phyloP scores from a whole-genome alignment of 2,888 invertebrate species.

The Clistopyga incitator region DNA sequence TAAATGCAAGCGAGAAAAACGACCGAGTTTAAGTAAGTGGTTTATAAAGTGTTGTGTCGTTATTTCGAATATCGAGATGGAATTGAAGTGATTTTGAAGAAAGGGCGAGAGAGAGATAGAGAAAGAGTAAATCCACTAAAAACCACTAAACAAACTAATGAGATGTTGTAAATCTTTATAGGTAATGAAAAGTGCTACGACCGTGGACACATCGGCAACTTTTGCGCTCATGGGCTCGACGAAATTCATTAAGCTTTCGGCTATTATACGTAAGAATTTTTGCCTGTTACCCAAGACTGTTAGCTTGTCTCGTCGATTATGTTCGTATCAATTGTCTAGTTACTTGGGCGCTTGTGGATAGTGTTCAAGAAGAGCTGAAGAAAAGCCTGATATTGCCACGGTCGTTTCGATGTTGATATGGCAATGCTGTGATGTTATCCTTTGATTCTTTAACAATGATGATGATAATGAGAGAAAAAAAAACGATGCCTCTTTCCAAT shows the following conservation, averaged over 20 bases:
- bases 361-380: neutral
- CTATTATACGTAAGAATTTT: slow-evolving; percentile 26
- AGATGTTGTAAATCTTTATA: slow-evolving; percentile 80
- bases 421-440: slow-evolving; percentile 83
- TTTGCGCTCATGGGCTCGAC: slow-evolving; percentile 2
- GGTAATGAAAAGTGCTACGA: slow-evolving; percentile 78
- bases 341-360: neutral
- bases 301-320: neutral
- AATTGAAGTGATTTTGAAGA: slow-evolving; percentile 74
- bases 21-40: slow-evolving; percentile 18
- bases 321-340: neutral
- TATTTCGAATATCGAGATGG: slow-evolving; percentile 70
- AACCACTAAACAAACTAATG: slow-evolving; percentile 69
- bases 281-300: neutral
- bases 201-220: slow-evolving; percentile 68
- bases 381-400: slow-evolving; percentile 66
- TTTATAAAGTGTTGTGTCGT: slow-evolving; percentile 43
- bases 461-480: slow-evolving; percentile 56
- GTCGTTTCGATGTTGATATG: slow-evolving; percentile 82
- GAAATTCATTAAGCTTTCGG: slow-evolving; percentile 27
- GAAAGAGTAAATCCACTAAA: neutral
- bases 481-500: slow-evolving; percentile 70
- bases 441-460: slow-evolving; percentile 76
- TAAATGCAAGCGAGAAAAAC: slow-evolving; percentile 7
- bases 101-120: neutral